Evolutionary conservation across 2,113 vertebrate species (phyloP).

Genomic region (Tonatia bakeri): DNA sequence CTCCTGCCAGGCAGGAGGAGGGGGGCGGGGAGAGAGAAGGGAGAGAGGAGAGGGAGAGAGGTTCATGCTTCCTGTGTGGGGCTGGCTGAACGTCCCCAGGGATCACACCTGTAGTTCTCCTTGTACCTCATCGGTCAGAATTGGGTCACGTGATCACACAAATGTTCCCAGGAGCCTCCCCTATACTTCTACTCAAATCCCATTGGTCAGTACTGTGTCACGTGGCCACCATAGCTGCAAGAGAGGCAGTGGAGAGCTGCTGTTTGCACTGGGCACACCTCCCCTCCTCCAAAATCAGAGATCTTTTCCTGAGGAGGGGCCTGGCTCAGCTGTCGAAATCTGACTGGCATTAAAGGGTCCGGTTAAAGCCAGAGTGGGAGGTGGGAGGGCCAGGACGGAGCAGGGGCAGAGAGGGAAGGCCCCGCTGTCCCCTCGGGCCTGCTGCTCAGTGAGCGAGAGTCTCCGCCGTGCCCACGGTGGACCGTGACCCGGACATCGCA

Average conservation of each 20-base stretch:
- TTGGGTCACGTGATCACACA: neutral
- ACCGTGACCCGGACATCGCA: neutral
- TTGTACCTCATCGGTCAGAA: neutral
- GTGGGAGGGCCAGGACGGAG: fast-evolving
- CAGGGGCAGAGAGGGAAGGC: too few relatives aligned
- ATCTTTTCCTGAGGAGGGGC: neutral
- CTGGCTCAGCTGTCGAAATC: neutral
- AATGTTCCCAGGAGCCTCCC: neutral
- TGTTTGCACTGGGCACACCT: neutral
- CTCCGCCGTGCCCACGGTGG: neutral
- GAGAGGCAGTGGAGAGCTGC: neutral
- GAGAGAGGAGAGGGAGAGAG: neutral
- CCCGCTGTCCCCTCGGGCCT: neutral
- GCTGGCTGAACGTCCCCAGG: neutral
- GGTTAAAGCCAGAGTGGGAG: neutral
- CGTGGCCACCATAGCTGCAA: too few relatives aligned
- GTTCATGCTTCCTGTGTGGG: fast-evolving
- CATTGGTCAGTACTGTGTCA: neutral
- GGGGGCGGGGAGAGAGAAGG: neutral
- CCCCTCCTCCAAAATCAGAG: neutral
- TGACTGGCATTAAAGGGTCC: fast-evolving
- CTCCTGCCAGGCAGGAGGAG: neutral
- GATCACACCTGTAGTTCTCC: neutral
- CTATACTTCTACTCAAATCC: neutral
- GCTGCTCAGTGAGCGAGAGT: neutral